Percentiles rank a stretch among this genome's conserved stretches.
Conservation (phyloP, 2,113 vertebrate genomes). For the Machaerirhynchus nigripectus region DNA sequence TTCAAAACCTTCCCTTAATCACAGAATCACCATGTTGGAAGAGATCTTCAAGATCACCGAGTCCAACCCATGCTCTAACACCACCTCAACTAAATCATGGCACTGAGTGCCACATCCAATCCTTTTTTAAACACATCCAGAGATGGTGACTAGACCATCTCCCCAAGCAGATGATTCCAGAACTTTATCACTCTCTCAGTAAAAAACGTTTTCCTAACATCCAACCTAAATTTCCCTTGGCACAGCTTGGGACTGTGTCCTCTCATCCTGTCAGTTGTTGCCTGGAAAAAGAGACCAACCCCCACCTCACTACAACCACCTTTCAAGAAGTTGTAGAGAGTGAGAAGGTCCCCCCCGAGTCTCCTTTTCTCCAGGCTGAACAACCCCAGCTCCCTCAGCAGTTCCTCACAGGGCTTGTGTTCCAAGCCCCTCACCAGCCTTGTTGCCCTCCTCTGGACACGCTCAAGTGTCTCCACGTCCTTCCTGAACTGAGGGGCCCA, state of each 20-base stretch:
- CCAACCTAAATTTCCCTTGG: background rate
- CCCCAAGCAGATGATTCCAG: background rate
- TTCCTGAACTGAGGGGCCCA: background rate
- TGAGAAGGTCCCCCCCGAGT: too few relatives aligned
- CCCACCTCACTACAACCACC: too few relatives aligned
- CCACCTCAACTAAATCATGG: background rate
- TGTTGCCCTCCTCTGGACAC: background rate
- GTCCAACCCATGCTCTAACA: background rate
- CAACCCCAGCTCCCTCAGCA: too few relatives aligned
- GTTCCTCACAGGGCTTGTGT: too few relatives aligned
- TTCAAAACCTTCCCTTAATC: background rate
- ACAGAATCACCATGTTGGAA: background rate
- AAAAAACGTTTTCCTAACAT: background rate
- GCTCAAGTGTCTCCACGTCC: accelerated
- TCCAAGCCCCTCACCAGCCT: background rate
- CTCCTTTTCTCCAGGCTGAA: too few relatives aligned
- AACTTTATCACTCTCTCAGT: background rate
- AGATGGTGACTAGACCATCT: background rate
- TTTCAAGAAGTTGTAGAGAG: too few relatives aligned
- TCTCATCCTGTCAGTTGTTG: background rate
- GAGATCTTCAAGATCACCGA: background rate
- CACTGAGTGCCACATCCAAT: background rate
- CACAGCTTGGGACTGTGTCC: background rate
- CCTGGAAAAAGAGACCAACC: background rate
- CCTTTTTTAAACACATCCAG: background rate